A percentile compares a stretch with the other conserved stretches of the same genome.
These are phyloP conservation scores for Formica selysi DNA, from an alignment of 1,140 invertebrate genomes.

Conservation along the genomic window DNA sequence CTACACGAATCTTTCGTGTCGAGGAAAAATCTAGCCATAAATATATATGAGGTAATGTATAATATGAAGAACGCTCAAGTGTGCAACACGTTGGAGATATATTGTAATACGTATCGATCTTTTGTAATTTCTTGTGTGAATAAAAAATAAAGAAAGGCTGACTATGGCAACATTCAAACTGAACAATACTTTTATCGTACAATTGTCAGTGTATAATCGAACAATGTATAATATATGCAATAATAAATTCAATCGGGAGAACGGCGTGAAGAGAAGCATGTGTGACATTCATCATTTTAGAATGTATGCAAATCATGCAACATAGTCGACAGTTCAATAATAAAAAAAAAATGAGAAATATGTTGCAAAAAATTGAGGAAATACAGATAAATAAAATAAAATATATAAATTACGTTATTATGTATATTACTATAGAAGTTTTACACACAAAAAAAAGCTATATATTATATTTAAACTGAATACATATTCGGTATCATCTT, in stretches of 20 bases:
- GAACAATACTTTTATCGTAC: neutral
- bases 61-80: neutral
- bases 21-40: neutral
- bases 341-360: conserved; percentile 19
- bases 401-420: neutral
- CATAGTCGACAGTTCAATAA: neutral
- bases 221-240: neutral
- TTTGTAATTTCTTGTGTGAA: conserved; percentile 12
- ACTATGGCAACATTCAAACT: neutral
- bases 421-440: neutral
- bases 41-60: conserved; percentile 7
- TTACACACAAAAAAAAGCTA: neutral
- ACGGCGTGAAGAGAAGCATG: neutral
- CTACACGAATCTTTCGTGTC: conserved; percentile 1
- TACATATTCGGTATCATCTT: neutral
- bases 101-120: neutral
- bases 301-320: neutral
- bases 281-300: conserved; percentile 21
- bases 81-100: neutral
- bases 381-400: conserved; percentile 13
- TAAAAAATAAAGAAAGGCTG: conserved; percentile 12
- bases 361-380: conserved; percentile 5
- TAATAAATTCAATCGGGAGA: conserved; percentile 23
- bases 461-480: conserved; percentile 2
- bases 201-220: neutral